Base-by-base conservation (phyloP, 2,797 vertebrate genomes). In the Macrochelys suwanniensis region DNA sequence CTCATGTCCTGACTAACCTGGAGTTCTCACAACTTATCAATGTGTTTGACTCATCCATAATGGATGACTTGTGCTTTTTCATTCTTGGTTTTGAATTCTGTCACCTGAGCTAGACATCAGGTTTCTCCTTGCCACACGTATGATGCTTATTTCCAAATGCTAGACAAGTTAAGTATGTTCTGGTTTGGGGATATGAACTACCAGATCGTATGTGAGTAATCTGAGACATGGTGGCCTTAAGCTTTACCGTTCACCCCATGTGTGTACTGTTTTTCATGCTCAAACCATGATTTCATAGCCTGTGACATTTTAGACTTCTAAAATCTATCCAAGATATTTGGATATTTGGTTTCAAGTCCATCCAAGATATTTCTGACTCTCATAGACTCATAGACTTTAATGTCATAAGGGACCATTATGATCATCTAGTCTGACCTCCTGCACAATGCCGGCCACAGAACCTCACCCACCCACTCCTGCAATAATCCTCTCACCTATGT, bases 1-100 rank as follows among this genome's bases (percentile, higher is more conserved):
- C 96, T 97, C 91, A 45, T 96, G 96, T 97, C 95, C 94, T 93
- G 96, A 97, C 96, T 97, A 96, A 96, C 95, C 96, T 95, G 94
- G 85, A 45, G 94, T 97, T 96, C 94, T 97, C 94, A 97, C 97
- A 95, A 95, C 78, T 91, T 92, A 94, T 97, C 90, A 94, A 11
- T 95, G 4, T 96, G 94, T 96, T 95, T 91, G 49, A 94, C 78
- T 96, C 95, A 97, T 96, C 68, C 51, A 26, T 80, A 56, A 78
- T 68, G 88, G 65, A 26, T 95, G 94, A 94, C 81, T 91, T 95
- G 82, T 76, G 45, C 51, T 94, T 96, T 94, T 83, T 25, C 59
- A 87, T 78, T 87, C 87, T 91, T 26, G 50, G 0, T 47, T 94
- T 92, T 93, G 80, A 90, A 71, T 90, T 17, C 13, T 81, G 68